Conservation (phyloP, 2,888 invertebrate species). For the Aphelenchoides bicaudatus region DNA sequence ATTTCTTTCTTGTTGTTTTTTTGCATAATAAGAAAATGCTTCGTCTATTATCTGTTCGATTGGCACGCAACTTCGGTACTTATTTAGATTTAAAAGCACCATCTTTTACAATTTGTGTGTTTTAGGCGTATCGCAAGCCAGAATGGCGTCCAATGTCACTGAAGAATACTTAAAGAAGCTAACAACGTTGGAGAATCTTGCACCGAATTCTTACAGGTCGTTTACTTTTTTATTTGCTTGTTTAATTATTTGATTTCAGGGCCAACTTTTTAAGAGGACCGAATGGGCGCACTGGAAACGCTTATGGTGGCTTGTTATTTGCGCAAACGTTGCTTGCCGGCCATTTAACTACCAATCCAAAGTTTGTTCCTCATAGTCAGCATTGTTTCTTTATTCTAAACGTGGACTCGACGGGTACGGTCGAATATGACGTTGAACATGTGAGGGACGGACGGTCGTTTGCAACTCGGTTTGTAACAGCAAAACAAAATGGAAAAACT, state of each 20-base stretch:
- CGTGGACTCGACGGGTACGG: constrained; percentile 55
- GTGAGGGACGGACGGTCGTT: constrained; percentile 61
- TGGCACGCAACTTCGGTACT: no score
- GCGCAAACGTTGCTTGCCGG: constrained; percentile 52
- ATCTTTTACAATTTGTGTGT: no score
- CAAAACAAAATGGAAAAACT: constrained; percentile 62
- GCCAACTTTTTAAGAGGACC: constrained; percentile 30
- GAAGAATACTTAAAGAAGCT: constrained; percentile 6
- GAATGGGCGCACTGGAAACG: constrained; percentile 32
- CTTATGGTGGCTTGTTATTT: constrained; percentile 55
- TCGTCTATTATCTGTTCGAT: no score
- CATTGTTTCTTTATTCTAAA: constrained; percentile 55
- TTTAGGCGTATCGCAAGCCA: no score
- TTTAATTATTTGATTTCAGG: constrained; percentile 20
- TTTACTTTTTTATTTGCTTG: background rate
- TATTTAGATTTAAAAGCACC: no score
- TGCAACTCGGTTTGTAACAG: constrained; percentile 61
- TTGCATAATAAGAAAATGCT: no score
- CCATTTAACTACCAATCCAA: constrained; percentile 42
- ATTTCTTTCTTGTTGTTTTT: no score
- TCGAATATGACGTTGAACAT: constrained; percentile 62
- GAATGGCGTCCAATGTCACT: background rate
- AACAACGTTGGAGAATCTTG: background rate
- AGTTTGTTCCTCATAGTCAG: constrained; percentile 48
- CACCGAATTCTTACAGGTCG: constrained; percentile 9